Base-by-base conservation (phyloP, 64 coral and sea anemone species). In the Trachythela sp. region DNA sequence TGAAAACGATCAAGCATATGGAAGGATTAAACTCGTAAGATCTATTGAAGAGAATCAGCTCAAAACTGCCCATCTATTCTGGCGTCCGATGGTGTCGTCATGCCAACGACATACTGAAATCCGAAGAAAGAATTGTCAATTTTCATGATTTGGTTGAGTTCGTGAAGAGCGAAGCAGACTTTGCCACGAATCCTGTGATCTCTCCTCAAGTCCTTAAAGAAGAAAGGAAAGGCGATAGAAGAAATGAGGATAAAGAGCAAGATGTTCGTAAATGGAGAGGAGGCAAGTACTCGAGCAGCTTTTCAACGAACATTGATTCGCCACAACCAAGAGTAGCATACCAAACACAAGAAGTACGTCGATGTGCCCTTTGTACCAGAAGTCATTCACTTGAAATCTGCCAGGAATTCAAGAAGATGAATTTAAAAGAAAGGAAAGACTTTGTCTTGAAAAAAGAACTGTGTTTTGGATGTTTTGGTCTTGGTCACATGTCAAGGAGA, bases 11-110 rank as follows among this genome's bases (percentile, higher is more conserved):
- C 39, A 41, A 86, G 35, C 43, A 10, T 36, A 56, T 71, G 54
- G 7, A 38, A 20, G 51, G 22, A 43, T 18, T 87, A 58, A 49
- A 85, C 33, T 86, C 86, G 1, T 59, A 77, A 2, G 5, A 92
- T 29, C 86, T 15, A 0, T 83, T 94, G n/a, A 26, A 70, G 0
- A 9, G 29, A 13, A 45, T 94, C 13, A 85, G 45, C 17, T 67
- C 93, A 0, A 94, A 95, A 67, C 85, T 95, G 0, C 90, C 90
- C 27, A 91, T 87, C 1, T 94, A 89, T 48, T 86, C 85, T 2
- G 93, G 90, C 0, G 35, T 90, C 0, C 92, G 89, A 68, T 95
- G 94, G 88, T 88, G 72, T 15, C 18, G 91, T 9, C 52, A 89
- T 14, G 93, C 90, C 1, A 77, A 89, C 26, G 87, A 92, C 24